Percentiles rank a stretch among this genome's conserved stretches.
phyloP scores from a whole-genome alignment of 2,797 vertebrate genomes.

The Tauraco hartlaubi region DNA sequence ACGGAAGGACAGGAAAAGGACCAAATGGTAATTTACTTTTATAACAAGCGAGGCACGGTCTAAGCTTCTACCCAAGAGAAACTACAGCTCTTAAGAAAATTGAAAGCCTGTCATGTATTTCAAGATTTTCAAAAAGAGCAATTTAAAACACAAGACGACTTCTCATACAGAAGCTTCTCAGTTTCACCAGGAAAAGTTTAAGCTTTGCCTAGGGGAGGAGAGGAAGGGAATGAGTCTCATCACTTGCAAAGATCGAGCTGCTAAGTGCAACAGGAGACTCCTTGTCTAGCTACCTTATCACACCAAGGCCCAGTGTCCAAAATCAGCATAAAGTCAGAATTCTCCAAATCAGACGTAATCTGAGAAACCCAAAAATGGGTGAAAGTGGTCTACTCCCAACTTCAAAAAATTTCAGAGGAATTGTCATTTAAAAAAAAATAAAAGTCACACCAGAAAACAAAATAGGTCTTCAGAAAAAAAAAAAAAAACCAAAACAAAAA shows the following conservation, averaged over 20 bases:
- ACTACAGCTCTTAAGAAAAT: not conserved
- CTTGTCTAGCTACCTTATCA: not conserved
- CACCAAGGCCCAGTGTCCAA: not conserved
- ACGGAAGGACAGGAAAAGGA: not conserved
- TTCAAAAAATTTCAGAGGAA: not conserved
- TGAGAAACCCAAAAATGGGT: not conserved
- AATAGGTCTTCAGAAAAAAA: not conserved
- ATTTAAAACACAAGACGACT: not conserved
- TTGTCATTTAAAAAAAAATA: not conserved
- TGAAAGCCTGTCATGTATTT: not conserved
- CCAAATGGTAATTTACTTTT: not conserved
- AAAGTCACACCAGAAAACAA: not conserved
- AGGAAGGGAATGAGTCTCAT: not conserved
- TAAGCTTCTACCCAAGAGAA: not conserved
- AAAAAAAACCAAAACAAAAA: not conserved
- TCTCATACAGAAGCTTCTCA: not conserved
- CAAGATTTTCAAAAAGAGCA: not conserved
- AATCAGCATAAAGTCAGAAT: not conserved
- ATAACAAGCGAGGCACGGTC: not conserved
- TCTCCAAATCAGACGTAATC: not conserved
- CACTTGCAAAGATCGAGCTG: not conserved
- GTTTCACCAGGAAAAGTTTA: not conserved
- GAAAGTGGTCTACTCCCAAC: not conserved
- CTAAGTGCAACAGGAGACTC: rapidly evolving
- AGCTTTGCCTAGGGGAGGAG: not conserved